Conservation (phyloP, 2,888 invertebrate species). For the Idaea straminata region DNA sequence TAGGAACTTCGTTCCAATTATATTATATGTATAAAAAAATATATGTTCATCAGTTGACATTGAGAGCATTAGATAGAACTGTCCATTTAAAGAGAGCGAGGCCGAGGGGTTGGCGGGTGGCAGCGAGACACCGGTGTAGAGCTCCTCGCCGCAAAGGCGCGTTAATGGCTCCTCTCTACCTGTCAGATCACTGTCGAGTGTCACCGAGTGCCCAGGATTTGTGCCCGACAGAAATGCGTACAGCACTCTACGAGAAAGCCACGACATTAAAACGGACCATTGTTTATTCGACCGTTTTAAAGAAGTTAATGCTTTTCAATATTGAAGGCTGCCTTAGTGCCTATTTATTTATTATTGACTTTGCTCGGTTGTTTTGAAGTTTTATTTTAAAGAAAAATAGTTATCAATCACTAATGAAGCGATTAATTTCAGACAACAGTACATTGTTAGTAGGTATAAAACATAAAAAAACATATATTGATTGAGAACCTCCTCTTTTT, state of each 20-base stretch:
- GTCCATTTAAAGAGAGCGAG: conserved; percentile 38
- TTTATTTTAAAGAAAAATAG: too few species aligned
- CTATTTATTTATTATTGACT: not conserved
- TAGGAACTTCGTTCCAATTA: too few species aligned
- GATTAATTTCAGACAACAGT: too few species aligned
- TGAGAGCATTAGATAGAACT: conserved; percentile 50
- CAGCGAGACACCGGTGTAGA: conserved; percentile 7
- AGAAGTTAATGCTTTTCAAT: conserved; percentile 10
- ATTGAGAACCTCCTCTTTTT: too few species aligned
- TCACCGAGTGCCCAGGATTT: conserved; percentile 46
- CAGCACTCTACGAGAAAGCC: conserved; percentile 31
- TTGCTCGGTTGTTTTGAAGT: not conserved
- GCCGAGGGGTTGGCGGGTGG: conserved; percentile 2
- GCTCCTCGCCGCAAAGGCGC: conserved; percentile 35
- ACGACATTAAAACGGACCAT: conserved; percentile 15
- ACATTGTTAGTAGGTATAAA: too few species aligned
- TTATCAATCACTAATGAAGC: too few species aligned
- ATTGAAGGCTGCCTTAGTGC: not conserved
- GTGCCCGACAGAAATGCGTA: conserved; percentile 36
- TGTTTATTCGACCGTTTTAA: conserved; percentile 15
- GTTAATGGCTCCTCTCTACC: conserved; percentile 63
- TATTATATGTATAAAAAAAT: not conserved
- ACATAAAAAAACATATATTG: too few species aligned
- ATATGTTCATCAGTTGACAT: conserved; percentile 37
- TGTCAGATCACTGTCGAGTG: conserved; percentile 72